These are phyloP conservation scores for Poeciliopsis prolifica DNA, from an alignment of 2,113 vertebrate species.

Conservation along the genomic window DNA sequence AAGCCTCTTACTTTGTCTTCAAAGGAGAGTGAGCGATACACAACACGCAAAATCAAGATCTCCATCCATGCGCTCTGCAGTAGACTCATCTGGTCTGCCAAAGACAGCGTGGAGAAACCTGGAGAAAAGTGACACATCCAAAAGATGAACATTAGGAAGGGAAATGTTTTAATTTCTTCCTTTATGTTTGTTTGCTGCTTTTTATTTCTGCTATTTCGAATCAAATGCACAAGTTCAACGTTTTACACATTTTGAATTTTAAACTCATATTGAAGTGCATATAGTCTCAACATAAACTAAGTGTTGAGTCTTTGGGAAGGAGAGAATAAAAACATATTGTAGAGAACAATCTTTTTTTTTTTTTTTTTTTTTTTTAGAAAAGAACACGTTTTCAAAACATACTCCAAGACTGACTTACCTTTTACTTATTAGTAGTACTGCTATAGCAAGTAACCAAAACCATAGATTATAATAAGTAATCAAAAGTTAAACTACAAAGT, in stretches of 20 bases:
- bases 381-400: neutral
- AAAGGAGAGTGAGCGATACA: slow-evolving; percentile 97
- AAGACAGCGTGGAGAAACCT: slow-evolving; percentile 98
- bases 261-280: neutral
- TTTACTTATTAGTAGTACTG: neutral
- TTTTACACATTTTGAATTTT: neutral
- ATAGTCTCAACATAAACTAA: too few species aligned
- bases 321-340: neutral
- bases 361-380: too few species aligned
- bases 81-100: slow-evolving; percentile 99
- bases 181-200: neutral
- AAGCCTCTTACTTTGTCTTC: slow-evolving; percentile 85
- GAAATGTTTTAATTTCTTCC: neutral
- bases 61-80: slow-evolving; percentile 99
- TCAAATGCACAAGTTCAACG: neutral
- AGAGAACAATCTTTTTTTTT: neutral
- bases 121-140: slow-evolving; percentile 37
- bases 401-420: neutral
- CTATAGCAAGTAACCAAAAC: neutral
- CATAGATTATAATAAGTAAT: neutral
- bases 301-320: too few species aligned
- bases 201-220: neutral
- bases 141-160: slow-evolving; percentile 8
- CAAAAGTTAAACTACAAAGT: slow-evolving; percentile 8
- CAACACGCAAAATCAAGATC: slow-evolving; percentile 97